A percentile compares a stretch with the other conserved stretches of the same genome.
phyloP scores from a whole-genome alignment of 2,888 invertebrate genomes.

The Hypsopygia costalis region DNA sequence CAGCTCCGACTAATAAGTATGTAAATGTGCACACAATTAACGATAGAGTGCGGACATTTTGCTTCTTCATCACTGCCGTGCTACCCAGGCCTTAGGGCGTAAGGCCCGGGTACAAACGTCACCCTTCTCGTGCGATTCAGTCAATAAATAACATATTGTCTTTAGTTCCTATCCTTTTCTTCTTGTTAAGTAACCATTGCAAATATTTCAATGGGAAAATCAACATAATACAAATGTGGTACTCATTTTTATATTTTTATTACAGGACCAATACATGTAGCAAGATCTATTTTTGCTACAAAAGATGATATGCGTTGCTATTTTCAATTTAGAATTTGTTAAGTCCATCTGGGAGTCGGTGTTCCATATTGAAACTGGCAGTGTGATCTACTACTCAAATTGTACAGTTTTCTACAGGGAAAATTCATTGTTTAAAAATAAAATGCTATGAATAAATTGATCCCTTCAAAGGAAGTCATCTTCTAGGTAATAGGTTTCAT shows the following conservation, averaged over 20 bases:
- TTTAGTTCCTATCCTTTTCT: slow-evolving; percentile 16
- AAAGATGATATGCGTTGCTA: slow-evolving; percentile 44
- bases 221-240: slow-evolving; percentile 31
- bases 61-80: slow-evolving; percentile 96
- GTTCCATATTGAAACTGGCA: slow-evolving; percentile 35
- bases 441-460: slow-evolving; percentile 66
- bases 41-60: slow-evolving; percentile 99
- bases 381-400: slow-evolving; percentile 17
- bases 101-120: slow-evolving; percentile 42
- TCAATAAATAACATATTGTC: slow-evolving; percentile 43
- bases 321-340: slow-evolving; percentile 24
- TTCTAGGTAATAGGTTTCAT: slow-evolving; percentile 16
- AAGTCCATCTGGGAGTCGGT: slow-evolving; percentile 23
- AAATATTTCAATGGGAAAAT: slow-evolving; percentile 20
- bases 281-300: slow-evolving; percentile 26
- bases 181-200: slow-evolving; percentile 54
- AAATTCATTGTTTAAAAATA: slow-evolving; percentile 31
- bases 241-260: slow-evolving; percentile 43
- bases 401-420: slow-evolving; percentile 12
- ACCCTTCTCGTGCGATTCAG: slow-evolving; percentile 37
- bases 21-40: slow-evolving; percentile 99
- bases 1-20: slow-evolving; percentile 98
- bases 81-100: slow-evolving; percentile 58
- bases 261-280: slow-evolving; percentile 27
- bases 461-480: slow-evolving; percentile 58